phyloP scores from a whole-genome alignment of 2,797 vertebrate species.

The Acipenser transmontanus region DNA sequence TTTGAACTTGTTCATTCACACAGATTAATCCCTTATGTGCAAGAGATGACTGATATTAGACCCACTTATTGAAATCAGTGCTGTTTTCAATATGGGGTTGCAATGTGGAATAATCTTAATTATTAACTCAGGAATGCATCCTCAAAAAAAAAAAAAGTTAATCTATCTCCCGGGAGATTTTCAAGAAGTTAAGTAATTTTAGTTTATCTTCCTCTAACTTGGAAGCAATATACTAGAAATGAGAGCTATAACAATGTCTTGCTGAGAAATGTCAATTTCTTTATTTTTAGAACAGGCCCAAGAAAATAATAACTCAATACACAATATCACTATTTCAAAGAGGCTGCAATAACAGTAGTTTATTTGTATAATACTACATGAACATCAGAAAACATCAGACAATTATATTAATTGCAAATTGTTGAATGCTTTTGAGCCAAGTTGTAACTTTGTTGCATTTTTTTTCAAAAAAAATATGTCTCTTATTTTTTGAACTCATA shows the following conservation, averaged over 20 bases:
- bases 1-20: conserved; percentile 39
- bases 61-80: conserved; percentile 31
- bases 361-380: too few relatives aligned
- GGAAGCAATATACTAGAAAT: neutral
- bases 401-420: neutral
- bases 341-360: too few relatives aligned
- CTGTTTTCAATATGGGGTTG: conserved; percentile 26
- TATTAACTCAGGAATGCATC: neutral
- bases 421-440: neutral
- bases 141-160: neutral
- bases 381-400: neutral
- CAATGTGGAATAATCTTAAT: neutral
- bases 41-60: conserved; percentile 31
- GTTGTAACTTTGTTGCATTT: neutral
- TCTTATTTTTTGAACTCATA: neutral
- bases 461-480: neutral
- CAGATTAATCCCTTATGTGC: conserved; percentile 40
- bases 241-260: too few relatives aligned
- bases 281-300: too few relatives aligned
- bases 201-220: neutral
- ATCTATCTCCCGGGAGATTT: neutral
- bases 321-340: too few relatives aligned
- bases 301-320: too few relatives aligned
- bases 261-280: too few relatives aligned
- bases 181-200: neutral